These are phyloP conservation scores for Tiphia femorata DNA, from an alignment of 2,888 invertebrate genomes.

Conservation along the genomic window DNA sequence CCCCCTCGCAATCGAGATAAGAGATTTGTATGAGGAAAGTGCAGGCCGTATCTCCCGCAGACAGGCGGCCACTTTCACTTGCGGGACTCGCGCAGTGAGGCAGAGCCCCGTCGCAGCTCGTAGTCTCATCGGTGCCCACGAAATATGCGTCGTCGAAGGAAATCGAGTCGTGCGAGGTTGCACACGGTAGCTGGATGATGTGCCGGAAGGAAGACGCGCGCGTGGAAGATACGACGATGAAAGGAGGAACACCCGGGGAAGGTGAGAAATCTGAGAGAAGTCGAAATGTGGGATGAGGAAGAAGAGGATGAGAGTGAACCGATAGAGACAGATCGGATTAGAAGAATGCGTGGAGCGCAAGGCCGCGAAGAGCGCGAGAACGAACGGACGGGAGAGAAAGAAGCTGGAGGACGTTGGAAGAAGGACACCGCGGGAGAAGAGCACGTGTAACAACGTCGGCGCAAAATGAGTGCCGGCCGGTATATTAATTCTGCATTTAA, in stretches of 20 bases:
- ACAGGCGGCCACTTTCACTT: too few relatives aligned
- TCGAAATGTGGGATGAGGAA: background rate
- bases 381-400: background rate
- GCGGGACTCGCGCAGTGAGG: too few relatives aligned
- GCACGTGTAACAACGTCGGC: constrained; percentile 53
- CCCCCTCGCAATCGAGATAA: too few relatives aligned
- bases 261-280: background rate
- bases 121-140: background rate
- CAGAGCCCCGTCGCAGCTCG: too few relatives aligned
- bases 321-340: background rate
- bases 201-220: background rate
- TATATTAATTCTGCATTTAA: constrained; percentile 65
- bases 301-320: background rate
- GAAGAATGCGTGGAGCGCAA: background rate
- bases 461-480: constrained; percentile 57
- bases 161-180: constrained; percentile 18
- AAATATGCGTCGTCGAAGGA: constrained; percentile 1
- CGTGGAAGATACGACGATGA: background rate
- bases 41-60: too few relatives aligned
- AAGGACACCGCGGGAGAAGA: constrained; percentile 36
- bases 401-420: constrained; percentile 11
- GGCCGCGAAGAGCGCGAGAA: background rate
- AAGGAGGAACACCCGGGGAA: background rate
- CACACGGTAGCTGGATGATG: constrained; percentile 5
- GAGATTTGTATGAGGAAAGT: too few relatives aligned